Evolutionary conservation across 2,888 invertebrate genomes (phyloP), one percentile per base, ranked within the genome.

Genomic region (Chrysolina haemoptera): DNA sequence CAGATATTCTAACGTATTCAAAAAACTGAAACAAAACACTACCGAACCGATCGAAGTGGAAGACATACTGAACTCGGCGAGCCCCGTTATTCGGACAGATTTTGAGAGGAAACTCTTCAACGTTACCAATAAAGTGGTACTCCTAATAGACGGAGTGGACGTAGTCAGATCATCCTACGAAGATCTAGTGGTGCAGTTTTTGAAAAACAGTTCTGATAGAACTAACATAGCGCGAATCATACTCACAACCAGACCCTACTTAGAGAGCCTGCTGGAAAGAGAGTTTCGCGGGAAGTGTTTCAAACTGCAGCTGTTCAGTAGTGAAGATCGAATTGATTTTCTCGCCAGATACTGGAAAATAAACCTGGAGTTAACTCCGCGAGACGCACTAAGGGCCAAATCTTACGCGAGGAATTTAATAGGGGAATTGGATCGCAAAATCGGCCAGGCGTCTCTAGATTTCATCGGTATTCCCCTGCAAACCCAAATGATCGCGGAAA

Each of bases 401-500:
- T 22, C 2, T 10, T 69, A 66, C 22, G 65, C 73, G 1, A 16
- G 14, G 27, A 18, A 20, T 18, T 27, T 73, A 14, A 65, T 66
- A 11, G 12, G 8, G 1, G 20, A 65, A 46, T 50, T 73, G 55
- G 11, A 12, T 18, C 63, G 50, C 16, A 41, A n/a, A 40, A 64
- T 53, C 20, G 46, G 64, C 12, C 22, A 5, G 0, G 40, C n/a
- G 14, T 20, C 55, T 10, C 11, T n/a, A 11, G 35, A 41, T 12
- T 69, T 62, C 46, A 12, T 68, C 4, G 73, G 63, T 1, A 68
- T 73, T 43, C 73, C 73, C 22, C 55, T 73, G 12, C 68, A 72
- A 16, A 68, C 59, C 4, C 59, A 63, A 53, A 72, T 72, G 68
- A 46, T 72, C 12, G 73, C 65, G 1, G 73, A 73, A 12, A 66